Percentiles rank a stretch among this genome's conserved stretches.
These are phyloP conservation scores for Eulithis prunata DNA, from an alignment of 2,888 invertebrate species.

Conservation along the genomic window DNA sequence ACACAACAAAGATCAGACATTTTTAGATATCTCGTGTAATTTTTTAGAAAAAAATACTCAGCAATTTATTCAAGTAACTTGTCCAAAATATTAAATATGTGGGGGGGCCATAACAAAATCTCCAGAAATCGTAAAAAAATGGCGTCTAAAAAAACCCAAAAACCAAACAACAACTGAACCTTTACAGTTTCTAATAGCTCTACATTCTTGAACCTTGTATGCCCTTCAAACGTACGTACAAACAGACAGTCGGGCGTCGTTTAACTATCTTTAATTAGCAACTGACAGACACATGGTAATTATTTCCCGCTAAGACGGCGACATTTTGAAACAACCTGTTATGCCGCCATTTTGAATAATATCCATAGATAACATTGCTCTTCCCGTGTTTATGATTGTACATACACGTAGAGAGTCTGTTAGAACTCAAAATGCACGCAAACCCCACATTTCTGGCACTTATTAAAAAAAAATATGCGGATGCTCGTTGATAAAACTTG, in stretches of 20 bases:
- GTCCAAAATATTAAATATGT: too few relatives aligned
- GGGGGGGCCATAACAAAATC: too few relatives aligned
- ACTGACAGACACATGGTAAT: slow-evolving; percentile 12
- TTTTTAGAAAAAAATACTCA: too few relatives aligned
- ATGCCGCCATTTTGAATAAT: slow-evolving; percentile 35
- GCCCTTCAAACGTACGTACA: not conserved
- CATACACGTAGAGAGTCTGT: too few relatives aligned
- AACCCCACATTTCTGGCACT: too few relatives aligned
- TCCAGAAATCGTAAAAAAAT: not conserved
- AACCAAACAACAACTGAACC: too few relatives aligned
- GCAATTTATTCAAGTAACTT: too few relatives aligned
- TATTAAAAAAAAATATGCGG: too few relatives aligned
- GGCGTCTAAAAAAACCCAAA: not conserved
- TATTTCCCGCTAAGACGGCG: slow-evolving; percentile 33
- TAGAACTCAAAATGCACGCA: too few relatives aligned
- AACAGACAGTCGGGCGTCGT: slow-evolving; percentile 38
- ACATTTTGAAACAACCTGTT: slow-evolving; percentile 42
- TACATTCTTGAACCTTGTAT: not conserved
- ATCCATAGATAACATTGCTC: slow-evolving; percentile 13
- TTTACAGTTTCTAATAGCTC: too few relatives aligned
- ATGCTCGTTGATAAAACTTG: too few relatives aligned
- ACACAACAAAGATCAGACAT: not conserved
- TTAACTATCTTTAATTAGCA: slow-evolving; percentile 36
- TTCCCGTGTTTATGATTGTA: not conserved
- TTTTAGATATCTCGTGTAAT: too few relatives aligned